Conservation (phyloP, 2,797 vertebrate species). For the Decapterus maruadsi region DNA sequence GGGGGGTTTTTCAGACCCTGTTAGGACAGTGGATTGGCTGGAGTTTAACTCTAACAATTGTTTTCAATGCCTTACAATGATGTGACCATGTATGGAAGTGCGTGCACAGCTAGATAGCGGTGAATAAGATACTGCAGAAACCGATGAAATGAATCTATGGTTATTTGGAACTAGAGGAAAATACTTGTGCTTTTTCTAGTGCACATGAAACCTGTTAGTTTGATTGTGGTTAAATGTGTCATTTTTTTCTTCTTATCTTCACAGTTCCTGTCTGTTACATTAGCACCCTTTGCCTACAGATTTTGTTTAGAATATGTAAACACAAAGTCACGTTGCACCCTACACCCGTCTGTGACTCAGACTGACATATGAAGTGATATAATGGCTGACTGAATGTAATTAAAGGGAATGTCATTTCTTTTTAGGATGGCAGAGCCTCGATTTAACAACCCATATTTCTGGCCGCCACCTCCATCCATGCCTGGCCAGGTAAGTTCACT, state of each 20-base stretch:
- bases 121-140: neutral
- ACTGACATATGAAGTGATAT: neutral
- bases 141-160: no score
- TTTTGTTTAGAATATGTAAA: neutral
- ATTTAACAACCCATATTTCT: slow-evolving; percentile 99
- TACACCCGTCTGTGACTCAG: neutral
- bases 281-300: neutral
- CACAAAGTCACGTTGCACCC: neutral
- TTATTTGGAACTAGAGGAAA: neutral
- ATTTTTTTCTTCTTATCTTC: neutral
- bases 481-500: slow-evolving; percentile 94
- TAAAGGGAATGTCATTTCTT: slow-evolving; percentile 34
- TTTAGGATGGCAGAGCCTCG: slow-evolving; percentile 98
- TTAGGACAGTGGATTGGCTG: neutral
- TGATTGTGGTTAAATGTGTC: neutral
- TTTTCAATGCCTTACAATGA: neutral
- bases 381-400: neutral
- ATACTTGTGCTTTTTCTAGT: neutral
- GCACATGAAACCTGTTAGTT: neutral
- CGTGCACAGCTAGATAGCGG: neutral
- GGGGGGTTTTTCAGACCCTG: neutral
- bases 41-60: neutral
- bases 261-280: neutral
- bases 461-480: slow-evolving; percentile 97
- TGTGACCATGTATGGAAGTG: neutral